phyloP scores from a whole-genome alignment of 2,113 vertebrate genomes.

The Anguilla japonica region DNA sequence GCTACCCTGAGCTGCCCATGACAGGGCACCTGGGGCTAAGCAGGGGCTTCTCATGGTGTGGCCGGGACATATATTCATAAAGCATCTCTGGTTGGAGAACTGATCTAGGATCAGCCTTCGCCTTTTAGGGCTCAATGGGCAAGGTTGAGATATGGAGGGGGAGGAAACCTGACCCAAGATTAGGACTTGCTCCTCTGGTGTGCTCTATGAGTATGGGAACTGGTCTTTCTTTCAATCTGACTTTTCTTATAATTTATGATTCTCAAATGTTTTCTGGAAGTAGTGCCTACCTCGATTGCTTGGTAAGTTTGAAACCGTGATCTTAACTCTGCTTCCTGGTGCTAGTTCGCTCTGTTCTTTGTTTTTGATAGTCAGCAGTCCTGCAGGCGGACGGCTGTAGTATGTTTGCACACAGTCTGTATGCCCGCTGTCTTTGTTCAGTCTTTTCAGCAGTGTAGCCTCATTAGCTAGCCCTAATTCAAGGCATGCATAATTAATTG shows the following conservation, averaged over 20 bases:
- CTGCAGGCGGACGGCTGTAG: not conserved
- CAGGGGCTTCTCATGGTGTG: too few species aligned
- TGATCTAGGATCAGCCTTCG: too few species aligned
- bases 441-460: not conserved
- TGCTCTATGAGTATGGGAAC: too few species aligned
- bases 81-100: too few species aligned
- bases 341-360: not conserved
- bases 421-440: not conserved
- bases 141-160: too few species aligned
- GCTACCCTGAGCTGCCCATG: too few species aligned
- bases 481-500: conserved; percentile 30
- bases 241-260: not conserved
- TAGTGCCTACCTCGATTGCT: not conserved
- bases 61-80: too few species aligned
- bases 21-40: too few species aligned
- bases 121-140: too few species aligned
- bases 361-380: not conserved
- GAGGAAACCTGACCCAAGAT: too few species aligned
- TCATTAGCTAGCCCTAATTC: not conserved
- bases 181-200: too few species aligned
- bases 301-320: not conserved
- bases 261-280: not conserved
- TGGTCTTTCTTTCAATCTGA: too few species aligned
- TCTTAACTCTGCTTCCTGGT: not conserved
- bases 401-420: not conserved